Evolutionary conservation across 23 tunicate genomes (phyloP).

Genomic region (Phallusia fumigata): DNA sequence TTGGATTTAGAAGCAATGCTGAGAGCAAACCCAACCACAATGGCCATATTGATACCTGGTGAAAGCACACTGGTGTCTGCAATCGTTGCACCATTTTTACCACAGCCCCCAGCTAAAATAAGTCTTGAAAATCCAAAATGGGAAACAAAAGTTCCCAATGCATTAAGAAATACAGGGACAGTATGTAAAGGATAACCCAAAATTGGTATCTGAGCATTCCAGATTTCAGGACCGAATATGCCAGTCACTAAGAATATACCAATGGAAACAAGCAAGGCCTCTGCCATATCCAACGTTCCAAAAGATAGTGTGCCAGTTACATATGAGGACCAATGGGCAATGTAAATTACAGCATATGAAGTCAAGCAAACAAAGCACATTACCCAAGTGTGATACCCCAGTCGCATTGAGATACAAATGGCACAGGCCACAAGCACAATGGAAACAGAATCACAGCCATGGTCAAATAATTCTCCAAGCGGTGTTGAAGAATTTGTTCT

Average conservation of each 20-base stretch:
- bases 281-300: conserved; percentile 91
- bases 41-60: conserved; percentile 70
- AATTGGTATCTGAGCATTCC: conserved; percentile 37
- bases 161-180: conserved; percentile 34
- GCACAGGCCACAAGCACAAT: conserved; percentile 77
- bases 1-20: conserved; percentile 68
- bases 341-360: conserved; percentile 60
- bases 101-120: no score
- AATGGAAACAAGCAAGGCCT: conserved; percentile 75
- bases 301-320: conserved; percentile 83
- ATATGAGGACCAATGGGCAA: conserved; percentile 86
- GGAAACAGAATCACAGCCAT: conserved; percentile 92
- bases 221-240: conserved; percentile 62
- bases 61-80: conserved; percentile 95
- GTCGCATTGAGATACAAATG: conserved; percentile 37
- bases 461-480: conserved; percentile 96
- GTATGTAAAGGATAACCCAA: conserved; percentile 44
- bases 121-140: no score
- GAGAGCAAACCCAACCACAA: conserved; percentile 55
- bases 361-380: conserved; percentile 42
- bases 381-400: conserved; percentile 61
- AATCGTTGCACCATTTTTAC: conserved; percentile 80
- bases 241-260: conserved; percentile 54
- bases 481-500: conserved; percentile 89
- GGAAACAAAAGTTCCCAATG: no score